Percentiles rank a stretch among this genome's conserved stretches.
These are phyloP conservation scores for Unio delphinus DNA, from an alignment of 2,888 invertebrate genomes.

Conservation along the genomic window DNA sequence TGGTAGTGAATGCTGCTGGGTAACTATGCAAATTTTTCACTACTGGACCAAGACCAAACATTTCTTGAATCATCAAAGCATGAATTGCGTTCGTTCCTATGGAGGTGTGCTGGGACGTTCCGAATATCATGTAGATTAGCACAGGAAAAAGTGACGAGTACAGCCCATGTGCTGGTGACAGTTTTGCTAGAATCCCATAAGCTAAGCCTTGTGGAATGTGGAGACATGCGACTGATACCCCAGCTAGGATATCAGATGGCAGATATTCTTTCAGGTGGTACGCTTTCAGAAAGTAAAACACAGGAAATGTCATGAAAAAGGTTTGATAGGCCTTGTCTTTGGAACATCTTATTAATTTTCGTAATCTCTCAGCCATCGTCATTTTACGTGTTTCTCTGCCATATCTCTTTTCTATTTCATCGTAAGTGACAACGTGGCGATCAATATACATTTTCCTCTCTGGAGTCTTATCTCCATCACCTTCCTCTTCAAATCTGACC, in stretches of 20 bases:
- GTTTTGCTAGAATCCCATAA: conserved; percentile 46
- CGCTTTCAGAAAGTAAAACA: conserved; percentile 25
- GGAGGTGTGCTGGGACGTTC: conserved; percentile 46
- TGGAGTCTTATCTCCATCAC: too few relatives aligned
- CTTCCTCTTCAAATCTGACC: too few relatives aligned
- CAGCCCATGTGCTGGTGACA: conserved; percentile 51
- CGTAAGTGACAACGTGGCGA: too few relatives aligned
- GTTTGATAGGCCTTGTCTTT: not conserved
- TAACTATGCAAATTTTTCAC: too few relatives aligned
- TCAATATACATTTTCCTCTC: too few relatives aligned
- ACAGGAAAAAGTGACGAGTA: conserved; percentile 53
- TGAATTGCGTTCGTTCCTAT: conserved; percentile 54
- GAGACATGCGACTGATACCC: conserved; percentile 54
- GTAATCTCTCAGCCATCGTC: too few relatives aligned
- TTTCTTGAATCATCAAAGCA: too few relatives aligned
- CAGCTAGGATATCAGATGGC: conserved; percentile 48
- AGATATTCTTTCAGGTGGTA: conserved; percentile 43
- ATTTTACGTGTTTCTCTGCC: too few relatives aligned
- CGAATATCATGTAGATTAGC: conserved; percentile 51
- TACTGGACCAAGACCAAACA: too few relatives aligned
- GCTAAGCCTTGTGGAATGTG: conserved; percentile 62
- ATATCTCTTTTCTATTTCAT: too few relatives aligned
- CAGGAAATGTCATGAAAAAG: conserved; percentile 9
- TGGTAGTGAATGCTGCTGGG: too few relatives aligned
- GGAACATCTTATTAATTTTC: too few relatives aligned